Conservation (phyloP, 2,113 vertebrate genomes). For the Beaufortia kweichowensis region DNA sequence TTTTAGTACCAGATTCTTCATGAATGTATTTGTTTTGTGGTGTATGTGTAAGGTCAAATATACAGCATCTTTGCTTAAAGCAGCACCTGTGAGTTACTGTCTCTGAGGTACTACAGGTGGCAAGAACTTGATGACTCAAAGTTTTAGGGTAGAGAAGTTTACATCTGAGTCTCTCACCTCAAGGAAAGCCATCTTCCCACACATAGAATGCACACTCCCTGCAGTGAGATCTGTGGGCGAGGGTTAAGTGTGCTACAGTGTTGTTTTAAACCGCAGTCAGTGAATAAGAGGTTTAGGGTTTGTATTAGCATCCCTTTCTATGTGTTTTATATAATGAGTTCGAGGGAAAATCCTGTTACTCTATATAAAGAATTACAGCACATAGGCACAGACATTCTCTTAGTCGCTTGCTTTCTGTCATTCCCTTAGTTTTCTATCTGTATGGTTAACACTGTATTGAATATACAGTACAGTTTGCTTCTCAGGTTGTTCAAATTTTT, state of each 20-base stretch:
- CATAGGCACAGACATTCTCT: not conserved
- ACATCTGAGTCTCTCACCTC: constrained; percentile 22
- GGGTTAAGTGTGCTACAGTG: constrained; percentile 31
- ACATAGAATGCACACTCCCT: constrained; percentile 40
- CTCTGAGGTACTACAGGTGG: constrained; percentile 36
- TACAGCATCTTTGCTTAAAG: not conserved
- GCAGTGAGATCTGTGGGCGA: constrained; percentile 39
- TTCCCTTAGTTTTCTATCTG: too few species aligned
- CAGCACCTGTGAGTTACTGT: constrained; percentile 18
- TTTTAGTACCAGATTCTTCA: not conserved
- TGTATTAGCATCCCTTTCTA: constrained; percentile 24
- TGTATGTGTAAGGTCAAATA: constrained; percentile 20
- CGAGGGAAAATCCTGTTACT: not conserved
- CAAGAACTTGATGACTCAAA: constrained; percentile 48
- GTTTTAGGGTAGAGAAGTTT: constrained; percentile 42
- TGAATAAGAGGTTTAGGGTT: constrained; percentile 33
- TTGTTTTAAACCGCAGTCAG: constrained; percentile 35
- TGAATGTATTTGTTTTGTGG: constrained; percentile 16
- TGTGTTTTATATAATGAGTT: constrained; percentile 24
- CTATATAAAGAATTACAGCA: not conserved
- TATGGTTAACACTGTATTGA: not conserved
- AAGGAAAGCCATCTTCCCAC: constrained; percentile 34
- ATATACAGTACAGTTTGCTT: not conserved
- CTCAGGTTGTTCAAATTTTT: not conserved
- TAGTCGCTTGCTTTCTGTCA: not conserved